Percentiles rank a stretch among this genome's conserved stretches.
Evolutionary conservation across 2,888 invertebrate species (phyloP).

Genomic region (Bellardia bayeri): DNA sequence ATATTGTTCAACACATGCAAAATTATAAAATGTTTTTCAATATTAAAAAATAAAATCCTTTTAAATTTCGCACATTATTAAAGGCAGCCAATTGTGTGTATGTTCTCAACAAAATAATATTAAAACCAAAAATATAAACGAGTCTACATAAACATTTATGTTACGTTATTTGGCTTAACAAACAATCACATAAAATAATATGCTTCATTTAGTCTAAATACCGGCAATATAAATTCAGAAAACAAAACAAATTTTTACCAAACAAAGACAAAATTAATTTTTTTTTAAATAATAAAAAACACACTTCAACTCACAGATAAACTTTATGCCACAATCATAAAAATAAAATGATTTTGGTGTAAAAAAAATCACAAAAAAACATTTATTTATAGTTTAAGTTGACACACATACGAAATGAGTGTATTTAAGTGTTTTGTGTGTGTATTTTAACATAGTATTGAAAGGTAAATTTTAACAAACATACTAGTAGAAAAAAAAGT

Average conservation of each 20-base stretch:
- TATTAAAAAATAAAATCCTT: constrained; percentile 9
- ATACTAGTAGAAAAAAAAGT: not conserved
- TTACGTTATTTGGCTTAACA: constrained; percentile 1
- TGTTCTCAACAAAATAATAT: not conserved
- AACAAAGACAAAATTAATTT: constrained; percentile 16
- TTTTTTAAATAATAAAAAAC: not conserved
- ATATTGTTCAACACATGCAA: not conserved
- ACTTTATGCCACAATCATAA: not conserved
- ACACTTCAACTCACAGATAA: not conserved
- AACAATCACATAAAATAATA: constrained; percentile 31
- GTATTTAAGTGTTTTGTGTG: constrained; percentile 10
- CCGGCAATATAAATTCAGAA: not conserved
- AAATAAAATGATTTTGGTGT: constrained; percentile 1
- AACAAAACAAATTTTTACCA: not conserved
- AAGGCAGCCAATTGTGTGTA: constrained; percentile 9
- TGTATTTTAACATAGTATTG: constrained; percentile 11
- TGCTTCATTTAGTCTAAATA: constrained; percentile 35
- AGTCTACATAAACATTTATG: not conserved
- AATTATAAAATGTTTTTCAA: not conserved
- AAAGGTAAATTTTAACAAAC: not conserved
- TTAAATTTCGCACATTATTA: constrained; percentile 23
- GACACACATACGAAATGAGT: constrained; percentile 11
- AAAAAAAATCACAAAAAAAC: not conserved
- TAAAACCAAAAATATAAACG: not conserved
- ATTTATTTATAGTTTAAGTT: constrained; percentile 21